Evolutionary conservation across 2,797 vertebrate genomes (phyloP).

Genomic region (Uromys caudimaculatus): DNA sequence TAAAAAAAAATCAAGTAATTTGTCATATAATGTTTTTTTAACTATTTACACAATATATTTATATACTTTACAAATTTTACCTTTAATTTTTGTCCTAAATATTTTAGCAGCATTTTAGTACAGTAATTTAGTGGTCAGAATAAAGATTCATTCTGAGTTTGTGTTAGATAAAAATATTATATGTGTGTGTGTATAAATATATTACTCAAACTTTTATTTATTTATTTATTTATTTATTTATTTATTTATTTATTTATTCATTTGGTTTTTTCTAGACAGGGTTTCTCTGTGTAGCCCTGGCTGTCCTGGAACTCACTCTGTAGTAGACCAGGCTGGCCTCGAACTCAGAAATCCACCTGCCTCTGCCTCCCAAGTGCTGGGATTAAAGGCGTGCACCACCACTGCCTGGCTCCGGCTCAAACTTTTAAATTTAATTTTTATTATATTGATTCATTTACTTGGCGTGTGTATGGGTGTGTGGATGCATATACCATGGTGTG

Average conservation of each 20-base stretch:
- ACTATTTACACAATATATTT: background rate
- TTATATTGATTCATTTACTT: background rate
- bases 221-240: background rate
- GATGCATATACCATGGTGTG: background rate
- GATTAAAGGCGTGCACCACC: too few relatives aligned
- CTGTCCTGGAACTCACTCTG: too few relatives aligned
- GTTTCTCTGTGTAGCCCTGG: too few relatives aligned
- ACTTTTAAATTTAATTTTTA: background rate
- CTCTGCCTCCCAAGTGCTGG: too few relatives aligned
- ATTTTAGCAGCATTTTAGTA: background rate
- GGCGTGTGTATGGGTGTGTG: background rate
- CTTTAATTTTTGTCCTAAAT: background rate
- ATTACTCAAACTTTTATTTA: background rate
- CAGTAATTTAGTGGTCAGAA: background rate
- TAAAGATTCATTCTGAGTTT: background rate
- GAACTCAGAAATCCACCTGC: too few relatives aligned
- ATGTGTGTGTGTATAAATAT: background rate
- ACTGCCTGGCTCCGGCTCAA: too few relatives aligned
- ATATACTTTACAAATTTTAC: background rate
- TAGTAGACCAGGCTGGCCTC: too few relatives aligned
- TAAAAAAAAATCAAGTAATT: background rate
- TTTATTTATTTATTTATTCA: too few relatives aligned
- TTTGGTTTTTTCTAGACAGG: too few relatives aligned
- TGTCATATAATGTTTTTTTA: slow-evolving; percentile 14
- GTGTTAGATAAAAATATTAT: slow-evolving; percentile 4